phyloP scores from a whole-genome alignment of 2,113 vertebrate genomes.

The Leptobrachium ailaonicum region DNA sequence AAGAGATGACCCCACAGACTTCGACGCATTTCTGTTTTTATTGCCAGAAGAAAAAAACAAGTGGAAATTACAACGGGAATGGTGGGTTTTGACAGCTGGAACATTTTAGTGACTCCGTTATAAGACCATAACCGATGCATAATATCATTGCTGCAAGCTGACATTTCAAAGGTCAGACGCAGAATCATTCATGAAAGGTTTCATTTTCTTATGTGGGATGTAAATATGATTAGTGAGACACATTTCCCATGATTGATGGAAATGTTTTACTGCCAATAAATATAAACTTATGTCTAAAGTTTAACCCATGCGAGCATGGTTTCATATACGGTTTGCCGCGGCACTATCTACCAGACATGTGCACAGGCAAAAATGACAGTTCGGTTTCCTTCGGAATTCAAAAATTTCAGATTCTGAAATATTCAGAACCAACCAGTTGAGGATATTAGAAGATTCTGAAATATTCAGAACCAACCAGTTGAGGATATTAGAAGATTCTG shows the following conservation, averaged over 20 bases:
- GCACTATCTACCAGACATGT: too few relatives aligned
- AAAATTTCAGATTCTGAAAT: too few relatives aligned
- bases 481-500: too few relatives aligned
- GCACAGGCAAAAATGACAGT: too few relatives aligned
- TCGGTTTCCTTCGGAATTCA: too few relatives aligned
- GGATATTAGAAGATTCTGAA: too few relatives aligned
- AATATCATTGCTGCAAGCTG: constrained; percentile 8
- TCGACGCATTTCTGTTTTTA: not conserved
- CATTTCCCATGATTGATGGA: constrained; percentile 4
- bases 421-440: too few relatives aligned
- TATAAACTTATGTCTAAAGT: not conserved
- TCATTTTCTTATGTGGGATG: constrained; percentile 20
- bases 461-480: too few relatives aligned
- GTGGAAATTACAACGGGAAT: not conserved
- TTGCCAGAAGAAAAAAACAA: not conserved
- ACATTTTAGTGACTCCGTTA: not conserved
- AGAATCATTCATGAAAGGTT: constrained; percentile 1
- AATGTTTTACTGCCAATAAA: not conserved
- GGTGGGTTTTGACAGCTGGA: not conserved
- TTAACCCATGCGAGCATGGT: constrained; percentile 1
- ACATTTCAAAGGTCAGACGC: constrained; percentile 9
- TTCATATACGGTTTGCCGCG: too few relatives aligned
- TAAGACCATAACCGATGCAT: not conserved
- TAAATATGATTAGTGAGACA: constrained; percentile 28
- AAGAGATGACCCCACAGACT: not conserved